These are phyloP conservation scores for Oophaga pumilio DNA, from an alignment of 2,113 vertebrate species.

Conservation along the genomic window DNA sequence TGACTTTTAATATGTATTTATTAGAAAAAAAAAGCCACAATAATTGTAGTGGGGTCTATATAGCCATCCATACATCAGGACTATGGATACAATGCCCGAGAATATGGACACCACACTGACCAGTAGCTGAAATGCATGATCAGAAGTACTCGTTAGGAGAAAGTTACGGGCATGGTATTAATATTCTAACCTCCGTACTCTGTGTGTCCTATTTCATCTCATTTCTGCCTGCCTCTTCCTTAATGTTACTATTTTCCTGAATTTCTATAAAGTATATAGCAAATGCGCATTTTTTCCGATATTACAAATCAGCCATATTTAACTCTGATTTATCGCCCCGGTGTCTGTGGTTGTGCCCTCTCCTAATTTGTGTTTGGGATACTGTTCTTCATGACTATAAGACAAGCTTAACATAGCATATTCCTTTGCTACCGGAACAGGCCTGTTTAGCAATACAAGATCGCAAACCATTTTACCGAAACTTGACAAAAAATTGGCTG, in stretches of 20 bases:
- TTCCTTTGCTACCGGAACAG: constrained; percentile 35
- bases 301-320: neutral
- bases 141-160: neutral
- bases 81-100: too few species aligned
- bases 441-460: constrained; percentile 23
- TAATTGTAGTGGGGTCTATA: neutral
- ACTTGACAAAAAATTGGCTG: constrained; percentile 41
- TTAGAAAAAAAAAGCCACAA: neutral
- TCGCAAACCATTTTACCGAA: constrained; percentile 44
- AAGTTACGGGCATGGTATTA: neutral
- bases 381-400: neutral
- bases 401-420: constrained; percentile 21
- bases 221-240: neutral
- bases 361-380: constrained; percentile 1
- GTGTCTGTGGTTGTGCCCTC: constrained; percentile 9
- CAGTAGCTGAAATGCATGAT: neutral
- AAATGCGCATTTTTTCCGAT: neutral
- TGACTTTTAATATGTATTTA: too few species aligned
- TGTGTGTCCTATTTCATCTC: neutral
- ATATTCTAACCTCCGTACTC: neutral
- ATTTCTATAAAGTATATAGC: constrained; percentile 5
- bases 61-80: neutral
- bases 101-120: neutral
- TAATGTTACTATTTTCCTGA: neutral
- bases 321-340: constrained; percentile 21